Base-by-base conservation (phyloP, 1,140 invertebrate species). In the Sminthurinus signatus region DNA sequence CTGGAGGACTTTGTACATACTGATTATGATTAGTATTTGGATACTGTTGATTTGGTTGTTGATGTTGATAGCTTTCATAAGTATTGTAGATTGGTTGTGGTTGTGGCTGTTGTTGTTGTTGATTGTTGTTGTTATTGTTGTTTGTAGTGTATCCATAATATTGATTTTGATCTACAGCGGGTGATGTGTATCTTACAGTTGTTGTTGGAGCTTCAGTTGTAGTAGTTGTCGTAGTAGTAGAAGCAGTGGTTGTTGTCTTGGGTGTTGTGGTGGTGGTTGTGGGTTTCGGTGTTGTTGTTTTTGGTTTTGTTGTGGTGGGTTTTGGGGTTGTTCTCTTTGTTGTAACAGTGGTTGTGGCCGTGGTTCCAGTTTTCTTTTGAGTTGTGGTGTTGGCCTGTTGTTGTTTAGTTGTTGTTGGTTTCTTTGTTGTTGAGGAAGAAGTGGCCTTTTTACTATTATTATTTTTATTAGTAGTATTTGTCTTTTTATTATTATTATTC, bases 181-280 rank as follows among this genome's bases (percentile, higher is more conserved):
- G n/a, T n/a, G n/a, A n/a, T n/a, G n/a, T n/a, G n/a, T n/a, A n/a
- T n/a, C n/a, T n/a, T n/a, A 48, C 32, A 36, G 32, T 36, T 36
- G 5, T n/a, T 46, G 44, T 19, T 46, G 44, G 44, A n/a, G n/a
- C 25, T 52, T 48, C 46, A 8, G 15, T 23, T 19, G 15, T 19
- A 15, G 46, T 48, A 10, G 57, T 55, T 2, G 46, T 48, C 46
- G 46, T 48, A 19, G 50, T 52, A n/a, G 46, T 62, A 12, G 54
- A 42, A 60, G 39, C 55, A 1, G 57, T 62, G 15, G 60, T 52
- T 19, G 60, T 42, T 10, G 57, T 14, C 39, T 19, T 19, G n/a
- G 51, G 14, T 3, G 51, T 28, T 2, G 52, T 56, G 4, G 63
- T 60, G 5, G 61, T 62, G 12, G 66, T 60, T 4, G 61, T 60